phyloP scores from a whole-genome alignment of 1,140 invertebrate species.

The Procambarus virginalis region DNA sequence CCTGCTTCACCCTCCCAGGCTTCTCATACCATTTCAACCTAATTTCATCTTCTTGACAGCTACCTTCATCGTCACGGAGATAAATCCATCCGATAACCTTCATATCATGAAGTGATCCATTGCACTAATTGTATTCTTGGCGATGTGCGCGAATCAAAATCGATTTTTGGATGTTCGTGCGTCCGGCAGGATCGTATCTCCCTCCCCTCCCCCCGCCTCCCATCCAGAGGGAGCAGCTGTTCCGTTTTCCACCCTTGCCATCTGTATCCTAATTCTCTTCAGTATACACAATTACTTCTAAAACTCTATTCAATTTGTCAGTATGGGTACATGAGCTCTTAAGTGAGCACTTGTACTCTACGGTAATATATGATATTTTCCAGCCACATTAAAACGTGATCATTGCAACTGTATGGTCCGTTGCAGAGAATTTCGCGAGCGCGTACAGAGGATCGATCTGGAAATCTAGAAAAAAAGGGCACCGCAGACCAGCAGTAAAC shows the following conservation, averaged over 20 bases:
- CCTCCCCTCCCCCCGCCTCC: background rate
- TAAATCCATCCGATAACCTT: background rate
- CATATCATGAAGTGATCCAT: background rate
- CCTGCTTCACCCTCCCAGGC: background rate
- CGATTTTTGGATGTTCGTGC: slow-evolving; percentile 25
- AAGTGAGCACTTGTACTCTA: background rate
- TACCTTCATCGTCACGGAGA: background rate
- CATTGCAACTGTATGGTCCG: background rate
- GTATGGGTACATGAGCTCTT: background rate
- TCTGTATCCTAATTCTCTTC: slow-evolving; percentile 46
- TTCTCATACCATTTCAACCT: background rate
- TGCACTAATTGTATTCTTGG: background rate
- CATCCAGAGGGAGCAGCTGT: slow-evolving; percentile 8
- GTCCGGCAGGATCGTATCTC: slow-evolving; percentile 7
- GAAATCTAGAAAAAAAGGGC: background rate
- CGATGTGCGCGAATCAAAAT: background rate
- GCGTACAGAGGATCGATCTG: background rate
- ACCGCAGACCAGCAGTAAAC: background rate
- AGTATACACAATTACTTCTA: background rate
- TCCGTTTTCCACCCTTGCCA: slow-evolving; percentile 52
- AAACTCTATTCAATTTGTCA: background rate
- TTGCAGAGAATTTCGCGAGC: background rate
- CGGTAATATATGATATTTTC: background rate
- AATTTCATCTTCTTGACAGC: background rate
- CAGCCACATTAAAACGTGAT: background rate